phyloP scores from a whole-genome alignment of 2,113 vertebrate genomes.

The Phyllostomus discolor region DNA sequence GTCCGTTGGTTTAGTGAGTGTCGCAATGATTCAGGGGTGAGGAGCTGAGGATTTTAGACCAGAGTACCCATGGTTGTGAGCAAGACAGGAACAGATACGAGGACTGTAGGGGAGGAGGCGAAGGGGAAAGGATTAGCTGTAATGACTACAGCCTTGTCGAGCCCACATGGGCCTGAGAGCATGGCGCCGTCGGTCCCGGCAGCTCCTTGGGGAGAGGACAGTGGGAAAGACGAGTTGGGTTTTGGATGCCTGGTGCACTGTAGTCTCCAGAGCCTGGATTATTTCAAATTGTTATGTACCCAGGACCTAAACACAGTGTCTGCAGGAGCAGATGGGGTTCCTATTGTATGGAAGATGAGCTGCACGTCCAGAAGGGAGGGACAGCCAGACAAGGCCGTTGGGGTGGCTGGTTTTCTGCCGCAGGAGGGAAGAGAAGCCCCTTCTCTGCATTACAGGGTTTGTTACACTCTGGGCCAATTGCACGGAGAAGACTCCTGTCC shows the following conservation, averaged over 20 bases:
- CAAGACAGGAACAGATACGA: fast-evolving
- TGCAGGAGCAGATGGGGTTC: background rate
- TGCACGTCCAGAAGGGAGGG: fast-evolving
- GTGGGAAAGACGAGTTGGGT: fast-evolving
- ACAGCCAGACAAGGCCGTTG: fast-evolving
- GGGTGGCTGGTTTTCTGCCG: background rate
- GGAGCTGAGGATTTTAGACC: background rate
- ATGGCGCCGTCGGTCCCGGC: fast-evolving
- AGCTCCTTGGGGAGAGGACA: background rate
- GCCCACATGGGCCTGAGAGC: fast-evolving
- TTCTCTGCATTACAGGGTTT: background rate
- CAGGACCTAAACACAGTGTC: background rate
- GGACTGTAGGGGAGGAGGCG: fast-evolving
- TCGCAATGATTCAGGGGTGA: fast-evolving
- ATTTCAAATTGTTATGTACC: background rate
- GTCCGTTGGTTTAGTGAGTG: background rate
- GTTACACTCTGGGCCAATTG: background rate
- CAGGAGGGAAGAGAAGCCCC: background rate
- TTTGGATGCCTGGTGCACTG: background rate
- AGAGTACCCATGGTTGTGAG: fast-evolving
- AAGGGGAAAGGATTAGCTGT: background rate
- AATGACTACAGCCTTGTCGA: background rate
- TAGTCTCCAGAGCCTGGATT: background rate
- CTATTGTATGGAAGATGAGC: fast-evolving
- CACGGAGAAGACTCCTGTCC: background rate